Percentiles rank a stretch among this genome's conserved stretches.
phyloP scores from a whole-genome alignment of 2,797 vertebrate species.

The Caiman crocodilus region DNA sequence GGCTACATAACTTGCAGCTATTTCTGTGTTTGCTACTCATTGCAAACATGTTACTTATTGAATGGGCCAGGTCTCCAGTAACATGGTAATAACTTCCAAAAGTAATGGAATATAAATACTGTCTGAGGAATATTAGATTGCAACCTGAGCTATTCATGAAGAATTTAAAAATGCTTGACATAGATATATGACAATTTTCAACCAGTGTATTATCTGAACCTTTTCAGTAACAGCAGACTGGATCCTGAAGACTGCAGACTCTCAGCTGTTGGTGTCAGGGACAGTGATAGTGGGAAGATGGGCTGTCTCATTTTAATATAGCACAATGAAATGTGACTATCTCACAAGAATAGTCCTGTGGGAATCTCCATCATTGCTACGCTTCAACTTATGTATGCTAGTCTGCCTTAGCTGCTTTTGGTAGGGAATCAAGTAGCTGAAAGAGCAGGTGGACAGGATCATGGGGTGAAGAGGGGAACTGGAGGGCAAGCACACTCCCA shows the following conservation, averaged over 20 bases:
- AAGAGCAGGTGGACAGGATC: background rate
- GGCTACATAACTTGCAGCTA: background rate
- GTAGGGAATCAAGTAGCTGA: background rate
- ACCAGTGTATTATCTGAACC: background rate
- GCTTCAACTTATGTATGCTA: background rate
- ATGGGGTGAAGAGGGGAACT: background rate
- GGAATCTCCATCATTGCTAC: background rate
- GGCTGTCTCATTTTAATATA: background rate
- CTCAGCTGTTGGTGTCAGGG: slow-evolving; percentile 10
- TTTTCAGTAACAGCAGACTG: background rate
- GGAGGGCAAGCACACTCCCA: background rate
- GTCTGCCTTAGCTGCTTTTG: background rate
- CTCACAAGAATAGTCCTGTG: background rate
- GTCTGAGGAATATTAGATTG: background rate
- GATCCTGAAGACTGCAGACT: slow-evolving; percentile 13
- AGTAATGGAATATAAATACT: background rate
- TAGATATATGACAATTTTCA: background rate
- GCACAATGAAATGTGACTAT: background rate
- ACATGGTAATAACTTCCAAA: background rate
- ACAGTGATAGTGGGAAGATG: background rate
- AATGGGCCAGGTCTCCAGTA: background rate
- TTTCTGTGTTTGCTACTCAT: background rate
- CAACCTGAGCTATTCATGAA: background rate
- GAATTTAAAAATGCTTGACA: background rate
- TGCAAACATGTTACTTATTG: background rate